Base-by-base conservation (phyloP, 2,113 vertebrate genomes). In the Hemiscyllium ocellatum region DNA sequence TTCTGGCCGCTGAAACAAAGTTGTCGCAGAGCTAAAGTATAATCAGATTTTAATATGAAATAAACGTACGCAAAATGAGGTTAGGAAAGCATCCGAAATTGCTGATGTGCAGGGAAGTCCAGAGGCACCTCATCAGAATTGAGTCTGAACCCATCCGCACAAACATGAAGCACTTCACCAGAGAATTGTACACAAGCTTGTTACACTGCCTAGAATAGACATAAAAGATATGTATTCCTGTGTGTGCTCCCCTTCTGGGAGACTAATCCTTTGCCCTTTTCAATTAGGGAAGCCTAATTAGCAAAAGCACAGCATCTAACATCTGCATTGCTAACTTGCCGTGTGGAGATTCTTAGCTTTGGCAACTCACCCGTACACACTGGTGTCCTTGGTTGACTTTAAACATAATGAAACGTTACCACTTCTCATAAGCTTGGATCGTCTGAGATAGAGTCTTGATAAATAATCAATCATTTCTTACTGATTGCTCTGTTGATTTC, bases 261-360 rank as follows among this genome's bases (percentile, higher is more conserved):
- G 5, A 50, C 19, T 72, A 70, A 50, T 52, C 94, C 24, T 95
- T 42, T 76, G 94, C 52, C 69, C 94, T 95, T 95, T 70, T 95
- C 94, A 95, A 95, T 95, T 76, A 95, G 42, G 29, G 94, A 76
- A 76, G 69, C 69, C 94, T 95, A 95, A 95, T 95, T 95, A 95
- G 94, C 69, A 70, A 95, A 95, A 95, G 69, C 94, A 95, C 10
- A 72, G 37, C 42, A 70, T 95, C 94, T 52, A 72, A 95, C 66
- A 95, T 72, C 68, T 95, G 94, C 69, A 76, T 93, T 65, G 90
- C 90, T 72, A 95, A 52, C 68, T 95, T 69, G 24, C 13, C 42
- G 4, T 47, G 33, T 5, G 47, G 94, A 95, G 94, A 52, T 50
- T 76, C 42, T 68, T 17, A 50, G 24, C 68, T 95, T 47, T 76